phyloP scores from a whole-genome alignment of 2,888 invertebrate species.

The Meteorus colon region DNA sequence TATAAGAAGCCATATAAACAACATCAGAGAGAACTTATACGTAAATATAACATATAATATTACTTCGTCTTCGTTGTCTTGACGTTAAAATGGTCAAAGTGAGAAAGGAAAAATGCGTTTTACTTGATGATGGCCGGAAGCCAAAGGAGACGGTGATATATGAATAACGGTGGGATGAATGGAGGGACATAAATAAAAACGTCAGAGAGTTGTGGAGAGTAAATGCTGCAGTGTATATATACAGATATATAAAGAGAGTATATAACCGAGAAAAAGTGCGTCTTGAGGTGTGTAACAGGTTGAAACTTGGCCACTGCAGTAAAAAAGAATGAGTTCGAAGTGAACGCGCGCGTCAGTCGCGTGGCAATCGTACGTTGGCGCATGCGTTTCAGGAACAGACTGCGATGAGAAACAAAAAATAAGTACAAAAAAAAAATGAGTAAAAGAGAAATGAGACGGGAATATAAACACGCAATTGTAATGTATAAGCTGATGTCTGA shows the following conservation, averaged over 20 bases:
- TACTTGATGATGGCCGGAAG: no score
- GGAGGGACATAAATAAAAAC: no score
- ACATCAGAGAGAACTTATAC: background rate
- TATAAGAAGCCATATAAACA: background rate
- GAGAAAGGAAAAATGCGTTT: background rate
- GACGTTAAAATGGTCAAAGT: slow-evolving; percentile 7
- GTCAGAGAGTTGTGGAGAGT: no score
- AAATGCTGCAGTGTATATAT: no score
- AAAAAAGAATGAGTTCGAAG: slow-evolving; percentile 1
- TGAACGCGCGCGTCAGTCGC: slow-evolving; percentile 55
- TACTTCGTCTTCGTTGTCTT: background rate
- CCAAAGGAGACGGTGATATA: no score
- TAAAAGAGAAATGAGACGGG: background rate
- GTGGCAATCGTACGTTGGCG: slow-evolving; percentile 58
- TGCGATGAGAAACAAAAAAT: background rate
- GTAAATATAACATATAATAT: background rate
- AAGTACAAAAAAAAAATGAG: background rate
- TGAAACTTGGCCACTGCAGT: slow-evolving; percentile 17
- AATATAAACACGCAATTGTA: background rate
- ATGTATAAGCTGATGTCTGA: background rate
- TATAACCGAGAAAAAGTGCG: no score
- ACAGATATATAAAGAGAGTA: no score
- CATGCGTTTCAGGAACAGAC: slow-evolving; percentile 52
- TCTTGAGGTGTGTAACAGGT: slow-evolving; percentile 6
- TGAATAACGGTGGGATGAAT: no score